Conservation (phyloP, 2,888 invertebrate species). For the Coenonympha glycerion region DNA sequence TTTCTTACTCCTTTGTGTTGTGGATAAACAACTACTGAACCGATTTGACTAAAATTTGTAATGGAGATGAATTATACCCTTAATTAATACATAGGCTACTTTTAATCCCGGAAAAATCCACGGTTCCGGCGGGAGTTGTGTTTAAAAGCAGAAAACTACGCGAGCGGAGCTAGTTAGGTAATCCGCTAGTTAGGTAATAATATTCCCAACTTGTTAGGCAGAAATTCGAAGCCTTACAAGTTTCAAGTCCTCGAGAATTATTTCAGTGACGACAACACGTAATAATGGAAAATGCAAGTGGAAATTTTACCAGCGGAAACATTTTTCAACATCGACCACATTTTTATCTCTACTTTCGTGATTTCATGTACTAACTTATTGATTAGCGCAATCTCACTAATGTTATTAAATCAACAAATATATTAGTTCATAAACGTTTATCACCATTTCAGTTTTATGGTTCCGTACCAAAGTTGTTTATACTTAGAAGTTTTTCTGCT, state of each 20-base stretch:
- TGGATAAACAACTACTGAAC: no score
- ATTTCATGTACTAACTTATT: slow-evolving; percentile 22
- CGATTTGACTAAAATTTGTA: no score
- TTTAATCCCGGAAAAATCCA: no score
- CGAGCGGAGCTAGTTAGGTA: no score
- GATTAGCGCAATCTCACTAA: slow-evolving; percentile 8
- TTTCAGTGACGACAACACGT: slow-evolving; percentile 3
- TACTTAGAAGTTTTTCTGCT: no score
- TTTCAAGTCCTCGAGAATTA: not conserved
- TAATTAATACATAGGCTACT: no score
- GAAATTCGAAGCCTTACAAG: not conserved
- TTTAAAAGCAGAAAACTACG: not conserved
- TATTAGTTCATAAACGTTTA: no score
- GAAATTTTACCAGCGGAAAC: slow-evolving; percentile 33
- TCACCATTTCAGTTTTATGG: no score
- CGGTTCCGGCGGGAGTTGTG: no score
- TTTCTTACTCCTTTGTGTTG: no score
- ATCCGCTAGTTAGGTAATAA: not conserved
- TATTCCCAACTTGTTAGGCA: not conserved
- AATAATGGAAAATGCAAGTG: slow-evolving; percentile 19
- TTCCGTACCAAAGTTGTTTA: no score
- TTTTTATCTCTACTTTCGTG: slow-evolving; percentile 31
- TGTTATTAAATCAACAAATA: not conserved
- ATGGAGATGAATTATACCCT: no score
- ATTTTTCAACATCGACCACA: slow-evolving; percentile 20